Conservation (phyloP, 2,113 vertebrate species). For the Vidua macroura region DNA sequence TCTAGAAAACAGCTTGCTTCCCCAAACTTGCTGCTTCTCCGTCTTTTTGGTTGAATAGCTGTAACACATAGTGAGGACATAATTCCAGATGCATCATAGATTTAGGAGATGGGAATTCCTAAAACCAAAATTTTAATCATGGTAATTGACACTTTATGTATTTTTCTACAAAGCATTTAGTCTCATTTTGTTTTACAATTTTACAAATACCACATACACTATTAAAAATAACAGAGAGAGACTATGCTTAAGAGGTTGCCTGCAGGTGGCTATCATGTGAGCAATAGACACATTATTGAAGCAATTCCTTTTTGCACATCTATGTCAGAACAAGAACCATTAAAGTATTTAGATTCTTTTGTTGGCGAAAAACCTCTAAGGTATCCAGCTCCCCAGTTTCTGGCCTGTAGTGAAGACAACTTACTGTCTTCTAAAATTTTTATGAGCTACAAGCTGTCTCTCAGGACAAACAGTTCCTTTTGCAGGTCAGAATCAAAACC, state of each 20-base stretch:
- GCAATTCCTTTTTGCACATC: background rate
- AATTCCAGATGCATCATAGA: background rate
- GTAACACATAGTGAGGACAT: background rate
- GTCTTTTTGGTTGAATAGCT: background rate
- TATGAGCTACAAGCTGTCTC: conserved; percentile 6
- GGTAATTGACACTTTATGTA: background rate
- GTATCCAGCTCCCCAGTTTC: background rate
- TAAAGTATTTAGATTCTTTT: conserved; percentile 5
- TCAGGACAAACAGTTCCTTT: conserved; percentile 53
- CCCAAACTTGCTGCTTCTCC: background rate
- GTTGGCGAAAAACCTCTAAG: background rate
- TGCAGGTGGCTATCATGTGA: background rate
- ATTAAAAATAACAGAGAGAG: background rate
- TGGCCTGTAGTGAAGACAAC: background rate
- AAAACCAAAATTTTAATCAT: background rate
- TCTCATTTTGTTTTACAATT: background rate
- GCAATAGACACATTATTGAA: background rate
- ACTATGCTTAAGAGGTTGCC: background rate
- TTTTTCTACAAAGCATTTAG: background rate
- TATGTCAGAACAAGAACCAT: background rate
- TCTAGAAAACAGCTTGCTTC: conserved; percentile 13
- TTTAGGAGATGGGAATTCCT: background rate
- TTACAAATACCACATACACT: background rate
- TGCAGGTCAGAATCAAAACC: conserved; percentile 45
- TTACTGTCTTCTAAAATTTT: conserved; percentile 49